Base-by-base conservation (phyloP, 2,797 vertebrate genomes). In the Phataginus tricuspis region DNA sequence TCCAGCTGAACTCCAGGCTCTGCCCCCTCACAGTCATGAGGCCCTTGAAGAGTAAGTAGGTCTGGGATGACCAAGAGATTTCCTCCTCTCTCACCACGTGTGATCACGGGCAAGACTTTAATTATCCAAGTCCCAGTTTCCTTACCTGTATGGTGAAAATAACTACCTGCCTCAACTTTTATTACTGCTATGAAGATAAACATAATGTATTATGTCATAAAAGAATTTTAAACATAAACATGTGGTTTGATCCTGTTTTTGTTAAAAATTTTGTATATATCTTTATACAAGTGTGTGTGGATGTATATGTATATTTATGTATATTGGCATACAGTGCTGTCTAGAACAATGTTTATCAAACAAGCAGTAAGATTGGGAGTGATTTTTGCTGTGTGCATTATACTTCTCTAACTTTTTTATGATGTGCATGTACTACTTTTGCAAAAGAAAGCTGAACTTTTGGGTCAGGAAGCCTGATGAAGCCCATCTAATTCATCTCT, bases 371-470 rank as follows among this genome's bases (percentile, higher is more conserved):
- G 29, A 5, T 23, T 55, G 77, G 5, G 57, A 12, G 80, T 57
- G 63, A 66, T 63, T 14, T 95, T 71, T 86, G 7, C 69, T 49
- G 37, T 63, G 39, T 12, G 75, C 29, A 94, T 61, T 84, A 53
- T 16, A 25, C n/a, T 49, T 96, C 66, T 72, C 86, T 75, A 51
- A 59, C 6, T 94, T n/a, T 34, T 69, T 82, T 82, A 72, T 45
- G 4, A 55, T 49, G 68, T 31, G 14, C 4, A 0, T 29, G 63
- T 45, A 69, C 42, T 61, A 29, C 68, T 90, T 79, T 80, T 45
- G 37, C 25, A 55, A 86, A 89, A 83, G 39, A 72, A 91, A 89
- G 45, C 55, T 89, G 88, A 90, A 64, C 51, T 82, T 80, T 57
- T 2, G 34, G 91, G 49, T 92, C 55, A 85, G 84, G 66, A 37